These are phyloP conservation scores for Cydia splendana DNA, from an alignment of 1,140 invertebrate species.

Conservation along the genomic window DNA sequence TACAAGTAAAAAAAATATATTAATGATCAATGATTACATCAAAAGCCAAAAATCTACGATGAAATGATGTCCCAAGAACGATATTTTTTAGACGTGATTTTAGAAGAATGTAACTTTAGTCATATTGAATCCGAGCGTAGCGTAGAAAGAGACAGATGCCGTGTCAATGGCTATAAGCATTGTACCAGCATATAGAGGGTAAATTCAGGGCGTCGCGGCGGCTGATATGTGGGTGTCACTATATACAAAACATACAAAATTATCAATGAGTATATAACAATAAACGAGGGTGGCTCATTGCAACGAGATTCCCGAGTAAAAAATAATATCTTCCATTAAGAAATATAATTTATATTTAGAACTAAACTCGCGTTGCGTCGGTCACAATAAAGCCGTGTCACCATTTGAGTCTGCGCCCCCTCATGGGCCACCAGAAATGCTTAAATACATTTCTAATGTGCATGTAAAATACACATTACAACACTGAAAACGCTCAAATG, in stretches of 20 bases:
- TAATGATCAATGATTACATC: too few relatives aligned
- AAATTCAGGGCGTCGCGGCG: conserved; percentile 33
- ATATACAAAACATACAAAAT: conserved; percentile 59
- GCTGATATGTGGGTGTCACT: conserved; percentile 57
- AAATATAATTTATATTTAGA: conserved; percentile 36
- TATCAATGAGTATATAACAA: conserved; percentile 54
- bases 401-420: not conserved
- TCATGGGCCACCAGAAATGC: not conserved
- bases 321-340: conserved; percentile 39
- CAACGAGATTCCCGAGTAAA: conserved; percentile 47
- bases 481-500: conserved; percentile 5
- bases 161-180: not conserved
- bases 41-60: too few relatives aligned
- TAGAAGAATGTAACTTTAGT: too few relatives aligned
- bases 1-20: too few relatives aligned
- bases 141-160: not conserved
- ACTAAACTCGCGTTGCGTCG: conserved; percentile 29
- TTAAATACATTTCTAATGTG: conserved; percentile 34
- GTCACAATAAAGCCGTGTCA: conserved; percentile 2
- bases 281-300: conserved; percentile 34
- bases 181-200: not conserved
- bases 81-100: too few relatives aligned
- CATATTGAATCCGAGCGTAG: too few relatives aligned
- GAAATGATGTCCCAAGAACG: too few relatives aligned
- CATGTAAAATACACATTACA: conserved; percentile 28